Conservation (phyloP, 2,888 invertebrate species). For the Drosophila mimetica region DNA sequence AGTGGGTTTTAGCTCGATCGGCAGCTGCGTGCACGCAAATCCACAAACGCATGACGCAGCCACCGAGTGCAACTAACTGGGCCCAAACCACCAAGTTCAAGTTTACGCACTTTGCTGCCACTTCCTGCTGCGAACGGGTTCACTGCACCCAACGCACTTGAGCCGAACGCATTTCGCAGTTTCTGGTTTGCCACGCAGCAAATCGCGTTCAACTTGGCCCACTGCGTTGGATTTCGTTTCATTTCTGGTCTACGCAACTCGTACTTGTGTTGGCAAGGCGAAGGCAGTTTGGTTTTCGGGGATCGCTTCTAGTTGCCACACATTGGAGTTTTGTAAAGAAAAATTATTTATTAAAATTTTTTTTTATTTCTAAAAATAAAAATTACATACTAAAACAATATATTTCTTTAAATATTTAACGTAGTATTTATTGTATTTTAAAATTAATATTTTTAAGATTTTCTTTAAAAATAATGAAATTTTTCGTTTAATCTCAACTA, state of each 20-base stretch:
- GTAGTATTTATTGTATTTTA: too few relatives aligned
- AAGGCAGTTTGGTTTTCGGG: slow-evolving; percentile 14
- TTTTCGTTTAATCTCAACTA: too few relatives aligned
- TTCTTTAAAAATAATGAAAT: too few relatives aligned
- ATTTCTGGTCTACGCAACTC: slow-evolving; percentile 35
- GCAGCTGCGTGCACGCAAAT: slow-evolving; percentile 52
- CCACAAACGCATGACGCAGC: slow-evolving; percentile 66
- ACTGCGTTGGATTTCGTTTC: slow-evolving; percentile 42
- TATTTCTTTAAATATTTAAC: too few relatives aligned
- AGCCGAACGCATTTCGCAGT: slow-evolving; percentile 55
- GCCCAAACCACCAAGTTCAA: slow-evolving; percentile 56
- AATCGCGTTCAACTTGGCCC: slow-evolving; percentile 56
- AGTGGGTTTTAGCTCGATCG: slow-evolving; percentile 9
- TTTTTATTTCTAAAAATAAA: too few relatives aligned
- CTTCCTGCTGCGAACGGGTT: slow-evolving; percentile 62
- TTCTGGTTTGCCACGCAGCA: slow-evolving; percentile 53
- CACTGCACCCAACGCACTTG: slow-evolving; percentile 53
- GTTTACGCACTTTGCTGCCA: slow-evolving; percentile 62
- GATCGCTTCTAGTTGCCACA: not conserved
- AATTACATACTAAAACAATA: too few relatives aligned
- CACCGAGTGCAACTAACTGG: slow-evolving; percentile 13
- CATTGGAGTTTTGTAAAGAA: not conserved
- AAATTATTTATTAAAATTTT: not conserved
- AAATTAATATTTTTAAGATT: too few relatives aligned
- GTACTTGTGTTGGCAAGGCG: slow-evolving; percentile 18